These are phyloP conservation scores for Hiodon tergisus DNA, from an alignment of 2,113 vertebrate species.

Conservation along the genomic window DNA sequence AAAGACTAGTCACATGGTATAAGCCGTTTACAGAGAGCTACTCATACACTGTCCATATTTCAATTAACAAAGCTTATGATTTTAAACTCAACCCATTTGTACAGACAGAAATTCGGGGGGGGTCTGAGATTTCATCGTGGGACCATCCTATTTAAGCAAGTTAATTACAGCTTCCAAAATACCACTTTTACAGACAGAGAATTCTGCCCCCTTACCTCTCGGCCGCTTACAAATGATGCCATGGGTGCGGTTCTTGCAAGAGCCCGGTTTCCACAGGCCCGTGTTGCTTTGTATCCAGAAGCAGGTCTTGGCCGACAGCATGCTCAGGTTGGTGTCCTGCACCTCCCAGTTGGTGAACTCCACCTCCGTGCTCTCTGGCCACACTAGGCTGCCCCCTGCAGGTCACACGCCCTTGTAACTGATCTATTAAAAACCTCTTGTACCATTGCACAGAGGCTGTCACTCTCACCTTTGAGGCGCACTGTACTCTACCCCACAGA, in stretches of 20 bases:
- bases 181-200: background rate
- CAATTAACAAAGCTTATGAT: no score
- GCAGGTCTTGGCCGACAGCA: slow-evolving; percentile 90
- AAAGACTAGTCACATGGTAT: background rate
- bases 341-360: slow-evolving; percentile 91
- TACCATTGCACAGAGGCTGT: background rate
- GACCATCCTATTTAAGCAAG: no score
- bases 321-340: slow-evolving; percentile 75
- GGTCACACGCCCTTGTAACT: slow-evolving; percentile 4
- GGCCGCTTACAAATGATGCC: slow-evolving; percentile 89
- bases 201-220: slow-evolving; percentile 63
- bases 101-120: no score
- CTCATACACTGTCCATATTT: no score
- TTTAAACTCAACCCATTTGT: no score
- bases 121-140: no score
- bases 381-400: slow-evolving; percentile 77
- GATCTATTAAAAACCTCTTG: background rate
- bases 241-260: slow-evolving; percentile 84
- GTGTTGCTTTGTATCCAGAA: slow-evolving; percentile 96
- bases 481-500: no score
- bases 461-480: background rate
- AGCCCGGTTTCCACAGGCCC: slow-evolving; percentile 80
- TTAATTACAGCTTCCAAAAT: no score
- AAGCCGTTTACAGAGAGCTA: background rate
- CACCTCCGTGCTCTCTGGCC: slow-evolving; percentile 77